These are phyloP conservation scores for Acrocephalus kingi DNA, from an alignment of 2,113 vertebrate genomes.

Conservation along the genomic window DNA sequence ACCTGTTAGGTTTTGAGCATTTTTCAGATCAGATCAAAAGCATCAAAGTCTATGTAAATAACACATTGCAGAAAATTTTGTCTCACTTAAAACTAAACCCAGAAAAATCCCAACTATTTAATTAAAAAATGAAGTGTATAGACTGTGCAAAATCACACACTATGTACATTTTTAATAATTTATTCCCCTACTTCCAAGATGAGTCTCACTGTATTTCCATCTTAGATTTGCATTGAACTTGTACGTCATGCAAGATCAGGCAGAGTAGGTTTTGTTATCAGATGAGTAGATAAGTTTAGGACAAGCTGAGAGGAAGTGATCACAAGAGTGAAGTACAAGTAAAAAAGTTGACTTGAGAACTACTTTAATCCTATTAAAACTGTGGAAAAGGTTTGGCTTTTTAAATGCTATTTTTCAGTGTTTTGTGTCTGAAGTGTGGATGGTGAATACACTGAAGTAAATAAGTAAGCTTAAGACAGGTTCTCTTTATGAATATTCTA, in stretches of 20 bases:
- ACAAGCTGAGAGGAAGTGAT: neutral
- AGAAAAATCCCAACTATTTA: accelerated
- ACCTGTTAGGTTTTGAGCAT: conserved; percentile 29
- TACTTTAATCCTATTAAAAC: neutral
- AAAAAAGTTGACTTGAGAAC: neutral
- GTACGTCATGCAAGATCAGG: neutral
- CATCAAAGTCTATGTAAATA: neutral
- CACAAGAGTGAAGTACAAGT: neutral
- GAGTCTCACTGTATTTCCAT: neutral
- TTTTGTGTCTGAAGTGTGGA: neutral
- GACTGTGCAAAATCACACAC: neutral
- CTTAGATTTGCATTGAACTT: neutral
- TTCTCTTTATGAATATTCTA: neutral
- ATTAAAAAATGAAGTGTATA: neutral
- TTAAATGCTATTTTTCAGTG: neutral
- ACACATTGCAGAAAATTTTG: neutral
- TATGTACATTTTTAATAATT: neutral
- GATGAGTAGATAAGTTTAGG: neutral
- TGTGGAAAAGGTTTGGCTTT: accelerated
- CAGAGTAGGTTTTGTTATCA: neutral
- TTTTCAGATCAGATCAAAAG: conserved; percentile 31
- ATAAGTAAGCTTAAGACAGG: neutral
- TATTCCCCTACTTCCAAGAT: neutral
- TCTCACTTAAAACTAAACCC: neutral
- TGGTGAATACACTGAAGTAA: neutral